Evolutionary conservation across 2,888 invertebrate genomes (phyloP), one percentile per base, ranked within the genome.

Genomic region (Pilophorus perplexus): DNA sequence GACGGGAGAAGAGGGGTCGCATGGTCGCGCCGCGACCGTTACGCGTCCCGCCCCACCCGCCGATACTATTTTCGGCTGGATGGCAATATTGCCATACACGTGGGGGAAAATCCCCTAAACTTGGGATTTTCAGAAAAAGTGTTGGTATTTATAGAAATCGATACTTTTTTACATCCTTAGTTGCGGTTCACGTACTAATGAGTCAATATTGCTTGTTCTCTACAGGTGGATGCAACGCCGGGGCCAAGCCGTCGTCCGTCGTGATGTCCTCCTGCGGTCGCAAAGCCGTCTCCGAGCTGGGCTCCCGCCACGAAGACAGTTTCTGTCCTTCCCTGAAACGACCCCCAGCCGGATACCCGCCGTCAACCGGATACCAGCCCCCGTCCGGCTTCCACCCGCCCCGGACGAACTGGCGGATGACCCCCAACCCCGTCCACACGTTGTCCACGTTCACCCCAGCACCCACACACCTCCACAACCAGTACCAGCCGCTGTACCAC

Each of bases 401-500:
- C 55, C 50, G 46, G 28, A 38, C 46, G 3, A 38, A 64, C 5
- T 70, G 70, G 70, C 57, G 70, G 50, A 67, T 65, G 18, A 68
- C 68, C n/a, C 48, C 69, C 12, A 69, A 69, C 23, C 70, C 69
- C 38, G 68, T 69, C 64, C 70, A 69, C 54, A 70, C 71, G 23
- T 40, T 71, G 33, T 71, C 70, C n/a, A 70, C 71, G 10, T 71
- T 71, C 66, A 68, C 71, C 10, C 69, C 69, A 10, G 66, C 66
- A 1, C 68, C 68, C 16, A 59, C 68, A 2, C 67, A 64, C n/a
- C n/a, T n/a, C n/a, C 67, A 67, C 42, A 64, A 65, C 50, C 68
- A 69, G 55, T 72, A 71, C 62, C 72, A 71, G 44, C 71, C 71
- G 14, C 59, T 71, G 3, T 71, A 71, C 64, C 71, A 71, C 55